Base-by-base conservation (phyloP, 2,113 vertebrate species). In the Cairina moschata region DNA sequence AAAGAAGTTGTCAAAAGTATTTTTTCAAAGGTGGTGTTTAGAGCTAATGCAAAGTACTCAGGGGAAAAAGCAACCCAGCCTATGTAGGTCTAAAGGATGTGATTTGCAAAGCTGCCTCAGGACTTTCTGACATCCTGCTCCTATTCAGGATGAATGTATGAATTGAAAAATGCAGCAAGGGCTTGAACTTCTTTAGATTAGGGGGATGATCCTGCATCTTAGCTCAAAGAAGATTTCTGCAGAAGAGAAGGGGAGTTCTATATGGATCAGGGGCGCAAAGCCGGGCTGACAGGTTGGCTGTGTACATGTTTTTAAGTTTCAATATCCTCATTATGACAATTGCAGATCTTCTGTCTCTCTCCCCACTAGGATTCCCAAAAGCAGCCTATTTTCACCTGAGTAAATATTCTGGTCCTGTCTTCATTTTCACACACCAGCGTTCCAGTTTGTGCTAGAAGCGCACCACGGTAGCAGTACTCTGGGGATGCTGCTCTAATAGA, bases 401-500 rank as follows among this genome's bases (percentile, higher is more conserved):
- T 93, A 94, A 96, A 96, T 96, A 95, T 96, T 95, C 92, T 82
- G 48, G 71, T 91, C 36, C 63, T 32, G 86, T 78, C 90, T 88
- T 86, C 46, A 44, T 72, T 88, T 93, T 93, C 34, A 91, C 63
- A 73, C 50, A 26, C 15, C 46, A 95, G 68, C 4, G 3, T 95
- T 96, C 75, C 34, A 60, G 81, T 88, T 76, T 13, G 55, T 73
- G 40, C 82, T 86, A 83, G 69, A 85, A 89, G 83, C 58, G 63
- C 3, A 54, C 94, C 83, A 79, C 22, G 1, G 91, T 91, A 91
- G 95, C 90, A 92, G 76, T 71, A 81, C 92, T 95, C 95, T 86
- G 71, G 90, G 95, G 96, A 96, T 38, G 80, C 91, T 40, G 71
- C 80, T 91, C 29, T 88, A 95, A 96, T 92, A 96, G 91, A 97